Evolutionary conservation across 2,797 vertebrate genomes (phyloP), one percentile per base, ranked within the genome.

Genomic region (Urocyon cinereoargenteus): DNA sequence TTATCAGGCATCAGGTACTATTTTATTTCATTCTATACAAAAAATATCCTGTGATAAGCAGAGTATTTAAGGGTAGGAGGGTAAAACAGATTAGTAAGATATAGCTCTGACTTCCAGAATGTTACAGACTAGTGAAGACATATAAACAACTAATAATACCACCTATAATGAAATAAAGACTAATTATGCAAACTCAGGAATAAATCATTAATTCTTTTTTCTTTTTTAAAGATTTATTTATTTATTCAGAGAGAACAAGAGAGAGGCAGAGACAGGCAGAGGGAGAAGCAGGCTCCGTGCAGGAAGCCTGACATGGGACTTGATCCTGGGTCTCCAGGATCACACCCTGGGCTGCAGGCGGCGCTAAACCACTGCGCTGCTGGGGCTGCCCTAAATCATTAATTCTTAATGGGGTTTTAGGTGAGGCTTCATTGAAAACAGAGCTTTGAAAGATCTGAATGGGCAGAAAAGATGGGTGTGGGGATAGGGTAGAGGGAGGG

Each of bases 21-120:
- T 94, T 88, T 83, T 68, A 82, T 84, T 90, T 88, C 70, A 66
- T 72, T 49, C 55, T 84, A 21, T 45, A 51, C 5, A 94, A 87
- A 96, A 78, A 57, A 19, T n/a, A 84, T 70, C 34, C 45, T 81
- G 40, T 53, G 9, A 4, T 88, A 85, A 85, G 19, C 36, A 91
- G 73, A 61, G 22, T 79, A 73, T 84, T 92, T 86, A 70, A 88
- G 19, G 26, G 2, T 66, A 95, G 22, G 15, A 51, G 10, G 26
- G 26, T 83, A 31, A 85, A 88, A 81, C 68, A 86, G n/a, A 82
- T 72, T 89, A 66, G n/a, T 72, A 72, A 93, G 70, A 75, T 16
- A 21, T 9, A 5, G 36, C 78, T 82, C 18, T 73, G 55, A 75
- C 72, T 45, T 94, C 1, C 53, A n/a, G 36, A 90, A 87, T 59